Evolutionary conservation across 2,113 vertebrate species (phyloP), one percentile per base, ranked within the genome.

Genomic region (Proterorhinus semilunaris): DNA sequence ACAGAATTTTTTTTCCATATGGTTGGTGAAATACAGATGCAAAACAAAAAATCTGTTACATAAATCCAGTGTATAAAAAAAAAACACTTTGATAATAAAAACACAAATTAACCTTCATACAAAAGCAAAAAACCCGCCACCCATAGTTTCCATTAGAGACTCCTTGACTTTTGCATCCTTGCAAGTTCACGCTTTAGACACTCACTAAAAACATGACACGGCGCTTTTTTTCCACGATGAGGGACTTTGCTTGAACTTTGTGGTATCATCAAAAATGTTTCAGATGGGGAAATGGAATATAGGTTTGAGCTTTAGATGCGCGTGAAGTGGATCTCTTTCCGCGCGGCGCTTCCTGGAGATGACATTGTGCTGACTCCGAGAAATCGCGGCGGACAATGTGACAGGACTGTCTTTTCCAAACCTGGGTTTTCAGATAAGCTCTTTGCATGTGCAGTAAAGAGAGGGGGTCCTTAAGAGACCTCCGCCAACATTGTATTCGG

Each of bases 401-500:
- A 57, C n/a, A 72, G 67, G 50, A n/a, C 66, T 68, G 52, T 66
- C 64, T 66, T 75, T 85, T 76, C 62, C 74, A 3, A 82, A 82
- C 74, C 71, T 15, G 69, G 46, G 64, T 66, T 71, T 5, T 13
- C 78, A 48, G 71, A 73, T 48, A 63, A 71, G 62, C 83, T 12
- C 73, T 58, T 58, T 42, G 45, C 75, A 79, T 80, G 57, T 11
- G 44, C 8, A 45, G 43, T 44, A 44, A 44, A 44, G 42, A 83
- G 80, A 62, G 10, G 55, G 50, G 73, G 58, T 75, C 86, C 75
- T 84, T 57, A 76, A 80, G 80, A 17, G 27, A 13, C 73, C 83
- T 79, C 21, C 64, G 74, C 57, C 11, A 4, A 61, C 75, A 15
- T 21, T 59, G 65, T 59, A 63, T 44, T 4, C 27, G 71, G 64